These are phyloP conservation scores for Drosophila pseudoananassae DNA, from an alignment of 1,140 invertebrate genomes.

Conservation along the genomic window DNA sequence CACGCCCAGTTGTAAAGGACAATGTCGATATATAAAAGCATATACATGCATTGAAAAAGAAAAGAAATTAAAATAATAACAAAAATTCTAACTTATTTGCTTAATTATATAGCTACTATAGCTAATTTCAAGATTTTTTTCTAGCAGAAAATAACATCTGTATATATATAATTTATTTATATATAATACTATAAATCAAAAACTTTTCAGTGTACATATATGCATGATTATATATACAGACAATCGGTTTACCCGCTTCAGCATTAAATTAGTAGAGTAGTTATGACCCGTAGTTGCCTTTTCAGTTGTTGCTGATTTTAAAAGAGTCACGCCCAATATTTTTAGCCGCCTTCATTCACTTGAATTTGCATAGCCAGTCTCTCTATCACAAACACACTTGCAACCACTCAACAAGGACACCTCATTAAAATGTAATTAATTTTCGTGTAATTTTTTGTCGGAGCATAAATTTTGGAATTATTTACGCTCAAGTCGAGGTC, in stretches of 20 bases:
- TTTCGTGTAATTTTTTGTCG: slow-evolving; percentile 83
- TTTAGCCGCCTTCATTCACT: slow-evolving; percentile 25
- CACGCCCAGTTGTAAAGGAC: slow-evolving; percentile 19
- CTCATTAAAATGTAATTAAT: slow-evolving; percentile 79
- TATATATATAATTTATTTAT: not conserved
- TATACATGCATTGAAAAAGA: slow-evolving; percentile 17
- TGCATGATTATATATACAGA: not conserved
- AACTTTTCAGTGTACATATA: slow-evolving; percentile 2
- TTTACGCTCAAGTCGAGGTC: slow-evolving; percentile 79
- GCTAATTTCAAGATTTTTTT: too few relatives aligned
- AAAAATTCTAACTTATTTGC: too few relatives aligned
- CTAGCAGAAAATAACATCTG: too few relatives aligned
- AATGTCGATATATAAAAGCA: slow-evolving; percentile 6
- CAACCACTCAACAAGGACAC: slow-evolving; percentile 51
- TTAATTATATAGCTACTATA: too few relatives aligned
- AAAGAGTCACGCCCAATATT: slow-evolving; percentile 12
- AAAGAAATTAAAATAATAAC: not conserved
- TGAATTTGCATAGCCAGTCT: slow-evolving; percentile 25
- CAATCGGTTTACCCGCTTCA: not conserved
- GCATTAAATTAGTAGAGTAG: slow-evolving; percentile 15
- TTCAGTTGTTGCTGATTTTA: slow-evolving; percentile 25
- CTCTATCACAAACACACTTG: slow-evolving; percentile 13
- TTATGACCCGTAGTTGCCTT: slow-evolving; percentile 26
- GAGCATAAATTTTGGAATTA: slow-evolving; percentile 84
- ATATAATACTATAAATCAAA: not conserved